These are phyloP conservation scores for Dolichotis patagonum DNA, from an alignment of 2,113 vertebrate species.

Conservation along the genomic window DNA sequence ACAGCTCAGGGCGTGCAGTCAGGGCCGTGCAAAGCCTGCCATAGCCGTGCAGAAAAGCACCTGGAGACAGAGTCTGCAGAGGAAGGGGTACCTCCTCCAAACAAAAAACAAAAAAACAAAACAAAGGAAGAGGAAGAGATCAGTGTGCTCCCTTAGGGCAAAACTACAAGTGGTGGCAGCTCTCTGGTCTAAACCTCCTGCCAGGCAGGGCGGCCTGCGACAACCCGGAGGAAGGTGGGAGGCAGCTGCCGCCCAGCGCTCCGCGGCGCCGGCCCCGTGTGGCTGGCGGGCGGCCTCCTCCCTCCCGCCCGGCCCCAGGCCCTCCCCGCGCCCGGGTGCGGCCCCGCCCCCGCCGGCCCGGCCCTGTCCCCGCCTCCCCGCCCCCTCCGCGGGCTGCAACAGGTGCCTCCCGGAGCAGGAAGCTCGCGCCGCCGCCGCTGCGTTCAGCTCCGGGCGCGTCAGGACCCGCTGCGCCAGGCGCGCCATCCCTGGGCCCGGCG, in stretches of 20 bases:
- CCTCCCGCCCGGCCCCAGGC: neutral
- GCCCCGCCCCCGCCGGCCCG: conserved; percentile 73
- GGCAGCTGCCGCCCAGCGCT: neutral
- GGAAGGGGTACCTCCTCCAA: neutral
- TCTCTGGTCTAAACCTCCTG: neutral
- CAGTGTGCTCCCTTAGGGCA: neutral
- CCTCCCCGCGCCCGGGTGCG: neutral
- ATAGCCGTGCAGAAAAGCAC: neutral
- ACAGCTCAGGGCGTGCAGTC: neutral
- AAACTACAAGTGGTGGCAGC: neutral
- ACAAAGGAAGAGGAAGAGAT: neutral
- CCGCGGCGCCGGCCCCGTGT: neutral
- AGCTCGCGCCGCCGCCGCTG: conserved; percentile 68
- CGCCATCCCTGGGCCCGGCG: conserved; percentile 52
- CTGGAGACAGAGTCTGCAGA: neutral
- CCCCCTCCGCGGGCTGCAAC: conserved; percentile 72
- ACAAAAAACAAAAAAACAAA: neutral
- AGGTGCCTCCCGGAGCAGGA: conserved; percentile 84
- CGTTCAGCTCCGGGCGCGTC: conserved; percentile 59
- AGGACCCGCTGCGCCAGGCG: conserved; percentile 54
- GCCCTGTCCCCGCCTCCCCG: conserved; percentile 76
- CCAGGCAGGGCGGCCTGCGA: neutral
- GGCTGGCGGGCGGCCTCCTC: neutral
- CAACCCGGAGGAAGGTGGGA: neutral
- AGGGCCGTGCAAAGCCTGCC: neutral